Evolutionary conservation across 2,888 invertebrate genomes (phyloP), one percentile per base, ranked within the genome.

Genomic region (Morpho deidamia): DNA sequence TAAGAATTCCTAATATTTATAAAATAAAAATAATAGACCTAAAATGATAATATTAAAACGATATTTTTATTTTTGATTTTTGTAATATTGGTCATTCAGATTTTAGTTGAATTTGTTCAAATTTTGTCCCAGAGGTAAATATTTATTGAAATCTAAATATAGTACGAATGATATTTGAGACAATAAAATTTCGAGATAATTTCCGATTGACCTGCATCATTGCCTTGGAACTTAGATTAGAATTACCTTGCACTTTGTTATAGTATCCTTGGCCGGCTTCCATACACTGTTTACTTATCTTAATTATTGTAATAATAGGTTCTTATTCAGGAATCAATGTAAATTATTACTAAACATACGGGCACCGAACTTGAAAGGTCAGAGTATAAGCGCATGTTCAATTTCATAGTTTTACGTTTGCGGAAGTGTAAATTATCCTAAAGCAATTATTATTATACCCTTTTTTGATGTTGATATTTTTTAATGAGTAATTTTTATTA

Each of bases 241-340:
- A 56, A 39, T 56, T 51, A 55, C 61, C 61, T 60, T 56, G 56
- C 51, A 62, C 64, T 68, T 64, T 59, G 63, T 58, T 73, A 68
- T 68, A 70, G 52, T 58, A 70, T 63, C 79, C 83, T 81, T 81
- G 78, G 73, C 74, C 73, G 72, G 72, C 68, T 77, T 78, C 70
- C 71, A 69, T 63, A 64, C 40, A 63, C 59, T 71, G 71, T 71
- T 68, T 68, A 65, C 65, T 61, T 68, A 68, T 70, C 68, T 58
- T 62, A 61, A 68, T 72, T 74, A 74, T 70, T 76, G 70, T 74
- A 74, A 76, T 55, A 54, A 54, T 51, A 51, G 51, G 47, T 44
- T 37, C 34, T 40, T 12, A 33, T 48, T 46, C 46, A 56, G 43
- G 56, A 51, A 54, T 56, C 44, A 43, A 53, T 45, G 47, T 42